Percentiles rank a stretch among this genome's conserved stretches.
Evolutionary conservation across 1,140 invertebrate genomes (phyloP).

Genomic region (Oppia nitens): DNA sequence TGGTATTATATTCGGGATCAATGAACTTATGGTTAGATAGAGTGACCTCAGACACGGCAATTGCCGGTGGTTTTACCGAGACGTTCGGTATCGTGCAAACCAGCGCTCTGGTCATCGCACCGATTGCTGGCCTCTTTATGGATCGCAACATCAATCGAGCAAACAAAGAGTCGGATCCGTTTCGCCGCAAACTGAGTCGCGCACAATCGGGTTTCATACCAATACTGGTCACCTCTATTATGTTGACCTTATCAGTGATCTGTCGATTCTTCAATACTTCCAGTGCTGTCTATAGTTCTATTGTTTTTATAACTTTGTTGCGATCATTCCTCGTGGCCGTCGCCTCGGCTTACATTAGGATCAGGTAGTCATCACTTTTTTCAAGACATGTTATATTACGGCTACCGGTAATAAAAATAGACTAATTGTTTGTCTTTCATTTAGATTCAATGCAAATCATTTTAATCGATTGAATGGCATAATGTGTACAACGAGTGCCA

Average conservation of each 20-base stretch:
- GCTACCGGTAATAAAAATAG: too few relatives aligned
- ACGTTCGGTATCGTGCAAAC: conserved; percentile 19
- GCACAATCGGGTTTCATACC: conserved; percentile 20
- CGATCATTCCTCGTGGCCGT: conserved; percentile 21
- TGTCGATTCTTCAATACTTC: conserved; percentile 20
- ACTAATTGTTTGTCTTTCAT: neutral
- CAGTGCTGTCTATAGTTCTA: conserved; percentile 18
- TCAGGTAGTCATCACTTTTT: conserved; percentile 14
- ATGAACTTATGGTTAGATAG: conserved; percentile 19
- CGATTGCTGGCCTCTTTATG: conserved; percentile 19
- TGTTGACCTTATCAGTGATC: conserved; percentile 11
- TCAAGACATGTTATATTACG: too few relatives aligned
- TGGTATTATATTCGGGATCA: conserved; percentile 21
- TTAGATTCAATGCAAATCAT: conserved; percentile 5
- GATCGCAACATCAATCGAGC: conserved; percentile 18
- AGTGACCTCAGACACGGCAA: conserved; percentile 6
- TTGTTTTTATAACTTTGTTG: conserved; percentile 20
- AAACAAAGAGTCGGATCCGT: conserved; percentile 9
- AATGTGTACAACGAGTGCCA: conserved; percentile 20
- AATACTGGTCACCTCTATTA: conserved; percentile 20
- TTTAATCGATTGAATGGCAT: conserved; percentile 21
- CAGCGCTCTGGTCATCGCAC: conserved; percentile 18
- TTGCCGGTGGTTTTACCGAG: conserved; percentile 15
- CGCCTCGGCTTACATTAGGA: conserved; percentile 21
- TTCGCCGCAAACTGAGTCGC: conserved; percentile 14